phyloP scores from a whole-genome alignment of 2,797 vertebrate genomes.

The Chaetophractus vellerosus region DNA sequence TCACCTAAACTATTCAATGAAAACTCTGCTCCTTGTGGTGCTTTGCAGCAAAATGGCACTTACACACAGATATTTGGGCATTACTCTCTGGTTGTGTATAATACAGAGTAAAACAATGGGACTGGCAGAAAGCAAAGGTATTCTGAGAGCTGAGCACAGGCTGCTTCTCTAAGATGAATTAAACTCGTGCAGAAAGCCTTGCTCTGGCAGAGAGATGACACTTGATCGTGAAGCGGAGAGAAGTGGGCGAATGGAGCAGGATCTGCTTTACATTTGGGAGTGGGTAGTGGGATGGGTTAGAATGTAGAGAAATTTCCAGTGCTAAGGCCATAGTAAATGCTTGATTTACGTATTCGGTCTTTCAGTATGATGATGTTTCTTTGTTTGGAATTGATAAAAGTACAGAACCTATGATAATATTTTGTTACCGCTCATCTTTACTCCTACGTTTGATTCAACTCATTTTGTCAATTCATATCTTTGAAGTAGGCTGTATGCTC shows the following conservation, averaged over 20 bases:
- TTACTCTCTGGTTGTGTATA: background rate
- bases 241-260: background rate
- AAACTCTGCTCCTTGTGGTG: background rate
- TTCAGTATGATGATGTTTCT: background rate
- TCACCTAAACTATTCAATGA: background rate
- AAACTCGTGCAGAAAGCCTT: background rate
- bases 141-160: background rate
- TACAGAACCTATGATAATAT: background rate
- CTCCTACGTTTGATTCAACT: background rate
- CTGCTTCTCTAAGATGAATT: background rate
- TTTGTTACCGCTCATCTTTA: slow-evolving; percentile 39
- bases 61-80: background rate
- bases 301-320: background rate
- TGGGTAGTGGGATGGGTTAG: background rate
- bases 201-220: background rate
- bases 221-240: background rate
- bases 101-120: background rate
- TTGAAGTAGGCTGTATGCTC: background rate
- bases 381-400: background rate
- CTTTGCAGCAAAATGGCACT: background rate
- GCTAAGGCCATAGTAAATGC: background rate
- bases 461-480: slow-evolving; percentile 14
- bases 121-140: background rate
- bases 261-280: background rate
- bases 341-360: background rate